Evolutionary conservation across 1,140 invertebrate species (phyloP), one percentile per base, ranked within the genome.

Genomic region (Agrypnia vestita): DNA sequence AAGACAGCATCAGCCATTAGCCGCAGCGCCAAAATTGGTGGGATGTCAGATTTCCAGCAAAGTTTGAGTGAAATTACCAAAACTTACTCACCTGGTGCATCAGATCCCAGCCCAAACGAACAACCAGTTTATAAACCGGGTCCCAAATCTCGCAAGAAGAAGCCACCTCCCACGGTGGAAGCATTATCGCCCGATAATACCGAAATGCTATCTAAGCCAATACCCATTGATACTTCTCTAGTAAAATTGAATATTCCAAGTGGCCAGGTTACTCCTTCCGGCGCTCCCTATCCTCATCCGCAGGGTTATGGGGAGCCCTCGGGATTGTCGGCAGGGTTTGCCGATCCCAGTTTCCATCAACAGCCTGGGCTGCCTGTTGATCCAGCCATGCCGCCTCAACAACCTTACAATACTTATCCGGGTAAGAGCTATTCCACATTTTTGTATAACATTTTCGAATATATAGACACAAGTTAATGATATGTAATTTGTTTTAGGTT

Each of bases 61-160:
- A 89, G 88, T 61, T 86, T 90, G 43, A 89, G 89, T 61, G 88
- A 90, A 77, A 90, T 90, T 25, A 90, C 89, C 0, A 87, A 88
- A 78, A 88, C 88, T 0, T 89, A 89, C 21, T 88, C 89, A 0
- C 87, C 88, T 0, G 85, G 74, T 15, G 44, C 84, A 3, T 80
- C 83, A 0, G 89, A 89, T 46, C 15, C 11, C 4, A 46, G 19
- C 15, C 47, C 56, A 0, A 47, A 55, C n/a, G 80, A 81, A 12
- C 56, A 76, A 15, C 17, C 56, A 6, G 35, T 44, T 9, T 88
- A 90, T 13, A 88, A 85, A 76, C 81, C 84, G 0, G 83, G 83
- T 13, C 71, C 80, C 0, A 87, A 87, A 78, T 86, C 87, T 0
- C 88, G 85, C 71, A 90, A 89, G 84, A 89, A 89, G 77, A 88